Conservation (phyloP, 2,113 vertebrate genomes). For the Alouatta palliata region DNA sequence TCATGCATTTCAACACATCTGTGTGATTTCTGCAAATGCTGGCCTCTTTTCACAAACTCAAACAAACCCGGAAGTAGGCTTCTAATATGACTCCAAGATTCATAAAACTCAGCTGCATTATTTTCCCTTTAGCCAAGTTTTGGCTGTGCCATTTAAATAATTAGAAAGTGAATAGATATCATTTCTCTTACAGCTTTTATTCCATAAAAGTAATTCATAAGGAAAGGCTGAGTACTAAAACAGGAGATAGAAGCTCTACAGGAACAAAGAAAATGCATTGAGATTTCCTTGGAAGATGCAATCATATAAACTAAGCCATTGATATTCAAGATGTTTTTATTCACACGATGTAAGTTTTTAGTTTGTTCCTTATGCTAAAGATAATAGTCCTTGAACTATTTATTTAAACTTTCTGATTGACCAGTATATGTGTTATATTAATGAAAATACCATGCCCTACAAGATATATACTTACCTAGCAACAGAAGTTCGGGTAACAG, state of each 20-base stretch:
- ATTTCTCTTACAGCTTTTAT: constrained; percentile 72
- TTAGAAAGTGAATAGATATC: neutral
- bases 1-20: neutral
- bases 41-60: neutral
- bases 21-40: neutral
- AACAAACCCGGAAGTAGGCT: neutral
- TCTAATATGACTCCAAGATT: neutral
- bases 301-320: constrained; percentile 72
- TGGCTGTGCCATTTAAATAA: constrained; percentile 50
- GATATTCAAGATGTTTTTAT: constrained; percentile 75
- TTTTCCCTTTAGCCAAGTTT: constrained; percentile 17
- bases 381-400: constrained; percentile 73
- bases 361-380: constrained; percentile 79
- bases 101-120: neutral
- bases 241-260: constrained; percentile 48
- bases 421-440: constrained; percentile 64
- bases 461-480: constrained; percentile 68
- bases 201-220: constrained; percentile 71
- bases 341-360: constrained; percentile 78
- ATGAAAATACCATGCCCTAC: constrained; percentile 71
- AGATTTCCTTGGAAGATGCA: constrained; percentile 67
- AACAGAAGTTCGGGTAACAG: constrained; percentile 66
- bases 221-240: constrained; percentile 57
- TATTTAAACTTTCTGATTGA: constrained; percentile 78
- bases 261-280: constrained; percentile 53